These are phyloP conservation scores for Trypoxylus dichotomus DNA, from an alignment of 1,140 invertebrate species.

Conservation along the genomic window DNA sequence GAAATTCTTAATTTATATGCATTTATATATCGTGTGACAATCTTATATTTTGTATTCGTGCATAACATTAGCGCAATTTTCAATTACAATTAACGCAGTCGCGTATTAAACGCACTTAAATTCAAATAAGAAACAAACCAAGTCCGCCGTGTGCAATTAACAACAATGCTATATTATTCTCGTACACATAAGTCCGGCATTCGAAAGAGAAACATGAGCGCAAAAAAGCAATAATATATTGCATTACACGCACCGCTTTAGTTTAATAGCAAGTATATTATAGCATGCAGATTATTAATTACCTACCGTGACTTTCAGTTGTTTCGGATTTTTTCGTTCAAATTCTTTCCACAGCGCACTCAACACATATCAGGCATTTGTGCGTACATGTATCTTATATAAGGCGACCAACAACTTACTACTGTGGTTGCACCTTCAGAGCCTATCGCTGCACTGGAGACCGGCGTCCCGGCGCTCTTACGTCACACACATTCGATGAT, in stretches of 20 bases:
- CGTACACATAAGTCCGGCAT: background rate
- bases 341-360: constrained; percentile 31
- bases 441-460: constrained; percentile 36
- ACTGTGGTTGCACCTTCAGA: constrained; percentile 37
- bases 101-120: background rate
- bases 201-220: background rate
- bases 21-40: background rate
- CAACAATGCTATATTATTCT: background rate
- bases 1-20: background rate
- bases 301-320: constrained; percentile 26
- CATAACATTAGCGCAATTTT: background rate
- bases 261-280: background rate
- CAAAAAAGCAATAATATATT: background rate
- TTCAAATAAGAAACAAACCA: background rate
- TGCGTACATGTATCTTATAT: constrained; percentile 33
- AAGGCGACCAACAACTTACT: constrained; percentile 28
- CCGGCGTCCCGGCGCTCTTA: constrained; percentile 40
- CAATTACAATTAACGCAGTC: constrained; percentile 3
- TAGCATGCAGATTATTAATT: constrained; percentile 5
- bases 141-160: background rate
- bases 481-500: constrained; percentile 33
- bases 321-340: background rate
- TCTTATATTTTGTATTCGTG: background rate
- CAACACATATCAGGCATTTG: constrained; percentile 31
- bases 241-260: background rate